Percentiles rank a stretch among this genome's conserved stretches.
Conservation (phyloP, 2,888 invertebrate genomes). For the Rambutsinella grinnellia region DNA sequence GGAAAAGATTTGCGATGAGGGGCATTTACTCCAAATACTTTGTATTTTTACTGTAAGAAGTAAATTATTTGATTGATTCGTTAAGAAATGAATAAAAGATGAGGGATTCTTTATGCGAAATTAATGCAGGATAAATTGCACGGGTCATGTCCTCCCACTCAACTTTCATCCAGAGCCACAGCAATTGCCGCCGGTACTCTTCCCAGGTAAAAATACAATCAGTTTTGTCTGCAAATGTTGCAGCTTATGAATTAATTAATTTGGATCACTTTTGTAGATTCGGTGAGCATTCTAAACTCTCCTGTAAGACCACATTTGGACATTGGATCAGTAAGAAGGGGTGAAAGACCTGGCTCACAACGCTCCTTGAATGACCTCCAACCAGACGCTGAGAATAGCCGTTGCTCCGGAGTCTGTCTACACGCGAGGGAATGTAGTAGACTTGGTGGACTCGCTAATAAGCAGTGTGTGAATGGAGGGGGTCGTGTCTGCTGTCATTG, state of each 20-base stretch:
- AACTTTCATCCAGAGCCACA: slow-evolving; percentile 42
- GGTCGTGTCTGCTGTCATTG: slow-evolving; percentile 62
- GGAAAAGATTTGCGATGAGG: no score
- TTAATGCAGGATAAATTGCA: no score
- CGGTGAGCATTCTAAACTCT: slow-evolving; percentile 30
- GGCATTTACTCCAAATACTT: no score
- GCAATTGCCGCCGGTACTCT: slow-evolving; percentile 32
- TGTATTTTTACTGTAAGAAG: no score
- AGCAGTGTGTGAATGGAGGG: slow-evolving; percentile 50
- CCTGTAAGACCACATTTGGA: slow-evolving; percentile 28
- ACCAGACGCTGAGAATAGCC: slow-evolving; percentile 6
- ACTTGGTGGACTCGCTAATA: slow-evolving; percentile 52
- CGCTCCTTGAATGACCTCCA: slow-evolving; percentile 39
- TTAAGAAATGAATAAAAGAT: no score
- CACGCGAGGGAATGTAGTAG: slow-evolving; percentile 53
- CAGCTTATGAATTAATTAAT: background rate
- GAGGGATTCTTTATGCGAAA: no score
- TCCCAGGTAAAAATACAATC: no score
- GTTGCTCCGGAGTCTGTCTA: slow-evolving; percentile 58
- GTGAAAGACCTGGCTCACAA: slow-evolving; percentile 31
- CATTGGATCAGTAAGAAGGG: slow-evolving; percentile 34
- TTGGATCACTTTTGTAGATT: background rate
- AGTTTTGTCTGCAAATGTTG: no score
- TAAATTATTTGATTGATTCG: no score
- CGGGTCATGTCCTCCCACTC: slow-evolving; percentile 13